Percentiles rank a stretch among this genome's conserved stretches.
These are phyloP conservation scores for Paedocypris sp. DNA, from an alignment of 2,113 vertebrate species.

Conservation along the genomic window DNA sequence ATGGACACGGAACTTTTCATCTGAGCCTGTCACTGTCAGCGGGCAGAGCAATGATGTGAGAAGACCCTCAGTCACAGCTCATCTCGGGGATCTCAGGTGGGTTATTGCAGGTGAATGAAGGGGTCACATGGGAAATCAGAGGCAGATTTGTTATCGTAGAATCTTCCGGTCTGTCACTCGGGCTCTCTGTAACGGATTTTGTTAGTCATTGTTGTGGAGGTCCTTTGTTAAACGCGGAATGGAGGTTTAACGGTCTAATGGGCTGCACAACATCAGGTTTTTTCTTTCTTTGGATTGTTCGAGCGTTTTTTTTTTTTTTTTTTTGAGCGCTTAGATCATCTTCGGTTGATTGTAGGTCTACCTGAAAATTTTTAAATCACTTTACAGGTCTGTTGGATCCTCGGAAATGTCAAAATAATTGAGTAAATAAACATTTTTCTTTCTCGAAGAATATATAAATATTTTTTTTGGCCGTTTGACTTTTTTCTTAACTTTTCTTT, in stretches of 20 bases:
- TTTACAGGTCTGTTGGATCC: too few relatives aligned
- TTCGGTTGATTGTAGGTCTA: too few relatives aligned
- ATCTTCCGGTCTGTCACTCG: neutral
- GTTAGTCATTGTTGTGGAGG: too few relatives aligned
- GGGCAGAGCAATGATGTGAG: neutral
- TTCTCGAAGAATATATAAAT: too few relatives aligned
- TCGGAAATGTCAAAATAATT: too few relatives aligned
- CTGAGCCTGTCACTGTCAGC: slow-evolving; percentile 41
- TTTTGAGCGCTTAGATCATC: too few relatives aligned
- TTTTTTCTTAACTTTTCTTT: too few relatives aligned
- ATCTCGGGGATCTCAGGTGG: slow-evolving; percentile 2
- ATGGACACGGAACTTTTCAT: slow-evolving; percentile 41
- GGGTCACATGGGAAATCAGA: neutral
- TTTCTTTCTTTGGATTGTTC: neutral
- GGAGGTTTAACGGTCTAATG: neutral
- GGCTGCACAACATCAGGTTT: too few relatives aligned
- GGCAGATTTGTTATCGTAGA: neutral
- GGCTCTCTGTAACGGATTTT: neutral
- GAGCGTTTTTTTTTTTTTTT: neutral
- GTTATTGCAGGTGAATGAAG: slow-evolving; percentile 11
- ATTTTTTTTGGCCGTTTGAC: too few relatives aligned
- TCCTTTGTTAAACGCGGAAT: neutral
- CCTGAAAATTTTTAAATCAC: too few relatives aligned
- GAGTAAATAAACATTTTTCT: too few relatives aligned
- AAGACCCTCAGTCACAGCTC: neutral